Evolutionary conservation across 2,797 vertebrate species (phyloP).

Genomic region (Tragelaphus oryx): DNA sequence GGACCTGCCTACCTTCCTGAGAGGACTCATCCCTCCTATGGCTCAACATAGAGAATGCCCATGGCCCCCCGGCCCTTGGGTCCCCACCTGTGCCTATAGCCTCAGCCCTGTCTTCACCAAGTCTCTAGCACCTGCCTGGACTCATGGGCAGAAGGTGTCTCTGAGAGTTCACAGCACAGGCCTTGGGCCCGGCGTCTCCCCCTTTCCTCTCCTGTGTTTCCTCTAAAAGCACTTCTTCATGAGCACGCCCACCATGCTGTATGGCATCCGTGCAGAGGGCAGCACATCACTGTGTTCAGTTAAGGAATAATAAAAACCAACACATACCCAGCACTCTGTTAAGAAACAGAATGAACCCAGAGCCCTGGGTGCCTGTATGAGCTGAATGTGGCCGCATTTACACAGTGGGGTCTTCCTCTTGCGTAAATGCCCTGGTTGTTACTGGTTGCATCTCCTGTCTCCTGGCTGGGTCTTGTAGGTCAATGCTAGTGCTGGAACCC

Average conservation of each 20-base stretch:
- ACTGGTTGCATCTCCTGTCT: not conserved
- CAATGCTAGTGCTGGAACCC: not conserved
- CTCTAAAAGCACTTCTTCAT: not conserved
- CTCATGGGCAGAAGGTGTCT: not conserved
- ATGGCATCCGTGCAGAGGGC: not conserved
- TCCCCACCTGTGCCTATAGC: not conserved
- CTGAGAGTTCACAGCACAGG: not conserved
- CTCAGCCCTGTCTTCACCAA: accelerated
- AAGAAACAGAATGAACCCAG: not conserved
- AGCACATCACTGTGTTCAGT: not conserved
- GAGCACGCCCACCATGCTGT: not conserved
- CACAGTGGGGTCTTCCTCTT: not conserved
- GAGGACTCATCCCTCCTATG: not conserved
- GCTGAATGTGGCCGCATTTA: accelerated
- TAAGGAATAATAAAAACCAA: not conserved
- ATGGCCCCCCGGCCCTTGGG: not conserved
- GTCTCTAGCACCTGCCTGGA: not conserved
- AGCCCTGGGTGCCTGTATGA: not conserved
- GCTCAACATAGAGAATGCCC: no score
- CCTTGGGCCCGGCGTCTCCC: not conserved
- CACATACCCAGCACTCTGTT: not conserved
- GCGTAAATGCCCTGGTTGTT: accelerated
- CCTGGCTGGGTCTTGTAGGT: not conserved
- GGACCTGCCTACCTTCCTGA: not conserved
- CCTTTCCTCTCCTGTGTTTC: not conserved